These are phyloP conservation scores for Tapirus indicus DNA, from an alignment of 2,797 vertebrate species.

Conservation along the genomic window DNA sequence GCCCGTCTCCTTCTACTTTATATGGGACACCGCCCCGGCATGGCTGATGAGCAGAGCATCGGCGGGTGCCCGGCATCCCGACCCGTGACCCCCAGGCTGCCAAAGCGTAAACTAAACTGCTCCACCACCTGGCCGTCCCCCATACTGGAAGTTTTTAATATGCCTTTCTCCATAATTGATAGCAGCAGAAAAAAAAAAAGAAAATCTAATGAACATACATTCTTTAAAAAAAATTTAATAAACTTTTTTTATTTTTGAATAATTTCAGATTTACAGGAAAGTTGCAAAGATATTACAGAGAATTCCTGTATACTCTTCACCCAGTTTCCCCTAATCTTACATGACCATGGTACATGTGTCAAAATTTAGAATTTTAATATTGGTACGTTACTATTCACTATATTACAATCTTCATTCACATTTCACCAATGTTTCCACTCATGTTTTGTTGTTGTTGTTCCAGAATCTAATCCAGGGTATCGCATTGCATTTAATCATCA, in stretches of 20 bases:
- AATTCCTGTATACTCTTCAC: neutral
- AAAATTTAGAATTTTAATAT: neutral
- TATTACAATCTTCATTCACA: neutral
- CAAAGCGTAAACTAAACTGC: too few species aligned
- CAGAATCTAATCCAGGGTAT: neutral
- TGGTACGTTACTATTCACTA: neutral
- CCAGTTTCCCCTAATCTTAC: neutral
- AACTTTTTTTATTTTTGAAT: slow-evolving; percentile 37
- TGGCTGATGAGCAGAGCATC: too few species aligned
- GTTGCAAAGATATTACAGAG: neutral
- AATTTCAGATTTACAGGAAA: neutral
- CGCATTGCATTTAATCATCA: neutral
- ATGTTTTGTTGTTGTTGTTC: neutral
- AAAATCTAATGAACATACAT: slow-evolving; percentile 1
- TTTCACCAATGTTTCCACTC: neutral
- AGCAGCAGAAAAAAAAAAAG: slow-evolving; percentile 10
- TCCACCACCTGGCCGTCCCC: too few species aligned
- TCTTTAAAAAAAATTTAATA: neutral
- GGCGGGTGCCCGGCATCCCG: too few species aligned
- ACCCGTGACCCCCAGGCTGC: too few species aligned
- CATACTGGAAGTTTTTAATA: neutral
- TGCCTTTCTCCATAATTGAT: neutral
- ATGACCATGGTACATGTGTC: neutral
- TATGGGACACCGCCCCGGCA: too few species aligned
- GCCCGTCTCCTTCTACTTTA: too few species aligned